Conservation (phyloP, 1,140 invertebrate species). For the Antheraea mylitta region DNA sequence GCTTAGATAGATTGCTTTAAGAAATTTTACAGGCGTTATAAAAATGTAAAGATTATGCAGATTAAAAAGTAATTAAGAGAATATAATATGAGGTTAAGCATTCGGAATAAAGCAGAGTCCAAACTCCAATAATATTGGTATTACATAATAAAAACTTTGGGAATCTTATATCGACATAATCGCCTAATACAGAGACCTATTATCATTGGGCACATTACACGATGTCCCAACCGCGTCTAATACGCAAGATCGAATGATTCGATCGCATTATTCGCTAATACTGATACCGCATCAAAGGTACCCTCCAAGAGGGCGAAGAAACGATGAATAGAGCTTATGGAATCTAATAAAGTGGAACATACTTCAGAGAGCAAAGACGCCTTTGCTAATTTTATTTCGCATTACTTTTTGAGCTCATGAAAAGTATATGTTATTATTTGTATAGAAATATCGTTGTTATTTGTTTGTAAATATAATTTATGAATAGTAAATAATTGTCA, state of each 20-base stretch:
- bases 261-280: slow-evolving; percentile 71
- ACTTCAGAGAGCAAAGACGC: slow-evolving; percentile 48
- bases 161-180: slow-evolving; percentile 39
- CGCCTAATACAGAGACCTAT: slow-evolving; percentile 61
- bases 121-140: background rate
- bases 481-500: too few relatives aligned
- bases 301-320: slow-evolving; percentile 57
- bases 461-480: background rate
- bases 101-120: too few relatives aligned
- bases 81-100: too few relatives aligned
- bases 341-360: slow-evolving; percentile 76
- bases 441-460: background rate
- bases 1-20: too few relatives aligned
- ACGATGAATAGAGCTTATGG: slow-evolving; percentile 72
- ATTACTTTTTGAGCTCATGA: slow-evolving; percentile 18
- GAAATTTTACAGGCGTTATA: too few relatives aligned
- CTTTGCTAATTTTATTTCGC: slow-evolving; percentile 52
- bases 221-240: slow-evolving; percentile 50
- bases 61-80: too few relatives aligned
- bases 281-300: slow-evolving; percentile 61
- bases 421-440: slow-evolving; percentile 1
- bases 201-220: slow-evolving; percentile 62
- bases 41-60: too few relatives aligned
- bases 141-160: slow-evolving; percentile 35
- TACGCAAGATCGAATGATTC: slow-evolving; percentile 66